Base-by-base conservation (phyloP, 2,888 invertebrate species). In the Eristalis arbustorum region DNA sequence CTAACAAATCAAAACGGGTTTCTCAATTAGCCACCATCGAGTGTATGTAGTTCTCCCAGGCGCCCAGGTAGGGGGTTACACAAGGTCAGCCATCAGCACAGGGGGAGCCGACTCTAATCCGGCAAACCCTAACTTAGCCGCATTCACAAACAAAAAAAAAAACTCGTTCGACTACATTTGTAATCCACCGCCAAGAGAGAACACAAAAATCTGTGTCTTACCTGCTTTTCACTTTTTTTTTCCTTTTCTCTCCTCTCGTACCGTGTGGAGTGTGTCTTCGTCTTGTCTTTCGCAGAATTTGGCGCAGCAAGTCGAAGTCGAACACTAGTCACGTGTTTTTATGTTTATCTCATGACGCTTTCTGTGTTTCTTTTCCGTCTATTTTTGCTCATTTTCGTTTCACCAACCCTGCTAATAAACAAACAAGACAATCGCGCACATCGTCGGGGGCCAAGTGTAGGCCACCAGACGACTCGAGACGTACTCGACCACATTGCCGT, bases 261-360 rank as follows among this genome's bases (percentile, higher is more conserved):
- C 5, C 31, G 6, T 42, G 57, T 31, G 5, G n/a, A n/a, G 57
- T 14, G 28, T 25, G 28, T 62, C 25, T 3, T 25, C 14, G 28
- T n/a, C 6, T 37, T 64, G 31, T 64, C 28, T 25, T 72, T 73
- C 56, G 28, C 28, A 13, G 57, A 77, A 77, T 69, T 77, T 77
- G 18, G 13, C 77, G 8, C 25, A 69, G 56, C 68, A 25, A 69
- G 25, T 25, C 59, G 56, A 37, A 66, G 42, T 49, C 37, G 10
- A 59, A 66, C 11, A 72, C 72, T 49, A 79, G 79, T 79, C 79
- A 79, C 79, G 79, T 79, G 79, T 67, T 73, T n/a, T 67, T 79
- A 49, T 49, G 49, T 59, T 23, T 25, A 59, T 28, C 59, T 25
- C 59, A 25, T 28, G 25, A 49, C 49, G 18, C 18, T 18, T 18